Conservation (phyloP, 2,113 vertebrate genomes). For the Antigone vipio region DNA sequence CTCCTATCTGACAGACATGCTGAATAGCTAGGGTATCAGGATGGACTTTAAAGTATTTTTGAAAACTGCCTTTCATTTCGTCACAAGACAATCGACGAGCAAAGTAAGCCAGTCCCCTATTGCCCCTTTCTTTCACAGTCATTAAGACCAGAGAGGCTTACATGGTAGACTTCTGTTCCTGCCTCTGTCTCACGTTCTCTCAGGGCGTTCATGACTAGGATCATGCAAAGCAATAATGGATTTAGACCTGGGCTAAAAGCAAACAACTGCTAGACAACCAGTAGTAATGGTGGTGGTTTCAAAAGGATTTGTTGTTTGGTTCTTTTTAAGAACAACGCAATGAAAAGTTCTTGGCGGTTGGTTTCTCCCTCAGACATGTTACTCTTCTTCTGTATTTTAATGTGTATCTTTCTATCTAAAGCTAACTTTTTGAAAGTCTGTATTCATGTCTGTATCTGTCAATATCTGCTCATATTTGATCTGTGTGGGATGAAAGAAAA, state of each 20-base stretch:
- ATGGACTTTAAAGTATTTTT: neutral
- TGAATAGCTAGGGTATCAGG: neutral
- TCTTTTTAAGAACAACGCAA: neutral
- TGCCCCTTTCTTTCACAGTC: neutral
- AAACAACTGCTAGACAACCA: neutral
- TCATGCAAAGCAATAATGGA: neutral
- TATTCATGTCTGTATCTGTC: neutral
- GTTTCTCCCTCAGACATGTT: neutral
- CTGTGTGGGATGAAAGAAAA: neutral
- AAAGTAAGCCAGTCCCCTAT: neutral
- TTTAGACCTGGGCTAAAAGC: neutral
- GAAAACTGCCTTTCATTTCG: neutral
- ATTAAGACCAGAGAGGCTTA: neutral
- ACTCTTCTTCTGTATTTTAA: neutral
- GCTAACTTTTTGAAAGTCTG: neutral
- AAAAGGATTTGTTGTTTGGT: neutral
- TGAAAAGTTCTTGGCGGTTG: neutral
- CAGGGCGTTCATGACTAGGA: neutral
- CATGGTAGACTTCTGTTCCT: neutral
- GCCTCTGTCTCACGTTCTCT: rapidly evolving
- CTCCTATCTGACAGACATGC: neutral
- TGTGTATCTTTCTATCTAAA: neutral
- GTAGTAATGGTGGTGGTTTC: neutral
- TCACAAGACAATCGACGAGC: neutral
- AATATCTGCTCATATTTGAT: neutral